Conservation (phyloP, 23 tunicate genomes). For the Ciona savignyi region DNA sequence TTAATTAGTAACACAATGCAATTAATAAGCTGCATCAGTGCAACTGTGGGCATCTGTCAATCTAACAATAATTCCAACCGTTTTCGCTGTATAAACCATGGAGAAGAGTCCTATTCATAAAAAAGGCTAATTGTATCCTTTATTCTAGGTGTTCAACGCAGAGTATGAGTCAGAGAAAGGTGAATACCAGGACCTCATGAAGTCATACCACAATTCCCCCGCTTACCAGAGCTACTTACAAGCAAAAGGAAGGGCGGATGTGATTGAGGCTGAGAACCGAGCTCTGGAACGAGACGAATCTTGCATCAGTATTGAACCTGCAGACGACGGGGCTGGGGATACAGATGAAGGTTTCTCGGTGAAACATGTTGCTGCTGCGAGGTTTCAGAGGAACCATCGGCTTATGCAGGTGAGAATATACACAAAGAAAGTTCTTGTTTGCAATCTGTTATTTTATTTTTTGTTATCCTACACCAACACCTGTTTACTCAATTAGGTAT, state of each 20-base stretch:
- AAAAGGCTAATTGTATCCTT: too few relatives aligned
- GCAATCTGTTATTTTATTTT: background rate
- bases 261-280: slow-evolving; percentile 58
- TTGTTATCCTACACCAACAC: too few relatives aligned
- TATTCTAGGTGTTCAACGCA: slow-evolving; percentile 26
- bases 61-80: too few relatives aligned
- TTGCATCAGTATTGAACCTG: slow-evolving; percentile 75
- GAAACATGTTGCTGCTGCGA: slow-evolving; percentile 90
- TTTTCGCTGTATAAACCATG: too few relatives aligned
- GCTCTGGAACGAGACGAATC: slow-evolving; percentile 65
- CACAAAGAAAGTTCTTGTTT: too few relatives aligned
- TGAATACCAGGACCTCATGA: slow-evolving; percentile 50
- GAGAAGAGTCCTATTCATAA: too few relatives aligned
- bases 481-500: too few relatives aligned
- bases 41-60: too few relatives aligned
- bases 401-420: too few relatives aligned
- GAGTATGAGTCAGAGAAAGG: slow-evolving; percentile 93
- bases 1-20: too few relatives aligned
- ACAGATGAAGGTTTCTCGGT: slow-evolving; percentile 81
- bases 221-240: slow-evolving; percentile 81
- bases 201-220: slow-evolving; percentile 76
- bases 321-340: slow-evolving; percentile 69
- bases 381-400: slow-evolving; percentile 90
- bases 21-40: too few relatives aligned
- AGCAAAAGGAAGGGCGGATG: slow-evolving; percentile 85